phyloP scores from a whole-genome alignment of 2,797 vertebrate genomes.

The Lycodopsis pacificus region DNA sequence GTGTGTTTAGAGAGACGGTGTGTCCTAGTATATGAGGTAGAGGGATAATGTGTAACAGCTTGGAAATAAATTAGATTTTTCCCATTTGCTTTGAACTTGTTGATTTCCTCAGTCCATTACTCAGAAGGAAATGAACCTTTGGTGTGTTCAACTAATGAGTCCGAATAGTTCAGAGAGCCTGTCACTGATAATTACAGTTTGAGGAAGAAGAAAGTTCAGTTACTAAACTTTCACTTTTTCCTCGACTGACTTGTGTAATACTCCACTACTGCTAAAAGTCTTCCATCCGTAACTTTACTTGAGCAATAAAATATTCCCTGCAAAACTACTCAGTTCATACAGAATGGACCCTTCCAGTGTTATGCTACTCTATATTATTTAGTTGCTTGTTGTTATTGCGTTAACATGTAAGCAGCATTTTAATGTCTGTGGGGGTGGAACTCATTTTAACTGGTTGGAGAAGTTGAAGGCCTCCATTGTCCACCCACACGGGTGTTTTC shows the following conservation, averaged over 20 bases:
- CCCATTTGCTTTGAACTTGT: constrained; percentile 52
- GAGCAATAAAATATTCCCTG: not conserved
- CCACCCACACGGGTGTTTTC: not conserved
- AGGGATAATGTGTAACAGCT: constrained; percentile 65
- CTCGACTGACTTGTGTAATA: not conserved
- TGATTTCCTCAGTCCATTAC: not conserved
- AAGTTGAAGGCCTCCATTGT: not conserved
- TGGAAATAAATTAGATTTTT: constrained; percentile 75
- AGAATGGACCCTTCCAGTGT: not conserved
- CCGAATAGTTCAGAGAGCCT: constrained; percentile 4
- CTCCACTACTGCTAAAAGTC: not conserved
- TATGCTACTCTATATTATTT: not conserved
- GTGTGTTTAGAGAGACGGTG: constrained; percentile 44
- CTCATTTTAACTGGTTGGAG: not conserved
- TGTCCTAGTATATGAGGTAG: constrained; percentile 43
- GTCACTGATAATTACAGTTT: not conserved
- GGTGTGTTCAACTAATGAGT: not conserved
- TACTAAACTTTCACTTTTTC: not conserved
- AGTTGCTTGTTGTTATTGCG: not conserved
- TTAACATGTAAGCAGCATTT: not conserved
- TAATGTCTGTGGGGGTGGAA: not conserved
- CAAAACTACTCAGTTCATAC: not conserved
- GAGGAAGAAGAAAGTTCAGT: not conserved
- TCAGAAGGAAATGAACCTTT: constrained; percentile 14
- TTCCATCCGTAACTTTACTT: not conserved